Percentiles rank a stretch among this genome's conserved stretches.
phyloP scores from a whole-genome alignment of 1,140 invertebrate species.

The Orius insidiosus region DNA sequence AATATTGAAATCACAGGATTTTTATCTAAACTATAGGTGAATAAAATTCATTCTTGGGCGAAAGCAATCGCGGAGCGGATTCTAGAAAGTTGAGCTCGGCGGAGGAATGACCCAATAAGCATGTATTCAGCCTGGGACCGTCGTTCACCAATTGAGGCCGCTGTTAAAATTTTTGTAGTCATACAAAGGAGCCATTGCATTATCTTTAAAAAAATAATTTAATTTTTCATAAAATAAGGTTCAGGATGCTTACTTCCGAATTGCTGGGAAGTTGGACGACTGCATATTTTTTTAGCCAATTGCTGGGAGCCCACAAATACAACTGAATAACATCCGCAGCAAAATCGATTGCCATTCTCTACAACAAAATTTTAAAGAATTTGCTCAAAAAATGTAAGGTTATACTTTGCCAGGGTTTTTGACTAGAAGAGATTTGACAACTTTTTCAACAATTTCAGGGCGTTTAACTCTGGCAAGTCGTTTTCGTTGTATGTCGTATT shows the following conservation, averaged over 20 bases:
- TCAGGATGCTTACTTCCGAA: not conserved
- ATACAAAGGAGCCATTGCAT: too few relatives aligned
- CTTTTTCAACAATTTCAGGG: constrained; percentile 39
- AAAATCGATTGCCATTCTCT: constrained; percentile 48
- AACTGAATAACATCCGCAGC: constrained; percentile 65
- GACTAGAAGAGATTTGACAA: constrained; percentile 46
- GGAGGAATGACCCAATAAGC: too few relatives aligned
- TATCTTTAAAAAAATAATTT: too few relatives aligned
- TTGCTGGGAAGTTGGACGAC: constrained; percentile 34
- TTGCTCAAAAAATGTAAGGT: not conserved
- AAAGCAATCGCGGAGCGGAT: too few relatives aligned
- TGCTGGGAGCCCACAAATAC: constrained; percentile 56
- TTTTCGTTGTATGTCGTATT: constrained; percentile 46
- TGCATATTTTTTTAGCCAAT: constrained; percentile 38
- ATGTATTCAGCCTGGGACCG: too few relatives aligned
- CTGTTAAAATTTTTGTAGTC: too few relatives aligned
- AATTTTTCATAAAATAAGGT: too few relatives aligned
- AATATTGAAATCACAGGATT: too few relatives aligned
- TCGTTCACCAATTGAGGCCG: too few relatives aligned
- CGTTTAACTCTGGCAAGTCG: constrained; percentile 43
- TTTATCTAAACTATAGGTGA: too few relatives aligned
- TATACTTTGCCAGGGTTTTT: constrained; percentile 43
- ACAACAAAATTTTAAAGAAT: constrained; percentile 15
- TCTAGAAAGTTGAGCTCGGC: too few relatives aligned
- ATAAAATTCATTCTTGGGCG: too few relatives aligned